These are phyloP conservation scores for Metridium senile DNA, from an alignment of 92 coral and sea anemone genomes.

Conservation along the genomic window DNA sequence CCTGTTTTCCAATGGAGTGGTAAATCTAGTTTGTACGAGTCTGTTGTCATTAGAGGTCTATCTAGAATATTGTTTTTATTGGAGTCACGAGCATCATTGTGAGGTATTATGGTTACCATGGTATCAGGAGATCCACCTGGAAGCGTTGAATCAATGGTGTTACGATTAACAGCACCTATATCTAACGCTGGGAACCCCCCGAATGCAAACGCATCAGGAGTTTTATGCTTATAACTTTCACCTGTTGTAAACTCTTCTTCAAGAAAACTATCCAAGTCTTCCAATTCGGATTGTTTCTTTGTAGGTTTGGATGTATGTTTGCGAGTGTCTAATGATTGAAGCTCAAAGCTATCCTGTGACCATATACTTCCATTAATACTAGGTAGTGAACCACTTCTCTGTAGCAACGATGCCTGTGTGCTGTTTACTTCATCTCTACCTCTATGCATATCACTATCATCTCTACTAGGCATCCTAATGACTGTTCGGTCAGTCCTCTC, in stretches of 20 bases:
- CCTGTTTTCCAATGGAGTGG: conserved; percentile 68
- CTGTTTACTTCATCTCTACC: conserved; percentile 12
- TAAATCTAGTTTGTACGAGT: conserved; percentile 59
- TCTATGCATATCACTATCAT: conserved; percentile 39
- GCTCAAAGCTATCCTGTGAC: conserved; percentile 77
- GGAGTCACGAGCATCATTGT: not conserved
- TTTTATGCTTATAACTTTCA: conserved; percentile 6
- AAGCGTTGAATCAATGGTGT: not conserved
- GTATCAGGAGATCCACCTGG: not conserved
- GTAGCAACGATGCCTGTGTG: conserved; percentile 17
- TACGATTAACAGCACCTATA: conserved; percentile 28
- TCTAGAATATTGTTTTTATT: conserved; percentile 6
- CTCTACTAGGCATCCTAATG: conserved; percentile 44
- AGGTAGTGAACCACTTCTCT: conserved; percentile 78
- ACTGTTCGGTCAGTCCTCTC: conserved; percentile 25
- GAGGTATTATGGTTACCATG: not conserved
- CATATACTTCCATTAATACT: conserved; percentile 82
- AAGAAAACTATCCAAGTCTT: conserved; percentile 17
- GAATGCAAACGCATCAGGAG: conserved; percentile 55
- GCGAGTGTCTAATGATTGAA: conserved; percentile 11
- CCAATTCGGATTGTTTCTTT: conserved; percentile 33
- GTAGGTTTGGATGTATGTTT: conserved; percentile 1
- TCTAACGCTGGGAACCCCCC: conserved; percentile 96
- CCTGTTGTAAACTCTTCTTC: conserved; percentile 27
- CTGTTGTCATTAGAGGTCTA: conserved; percentile 44